Percentiles rank a stretch among this genome's conserved stretches.
These are phyloP conservation scores for Cryptotermes secundus DNA, from an alignment of 1,140 invertebrate genomes.

Conservation along the genomic window DNA sequence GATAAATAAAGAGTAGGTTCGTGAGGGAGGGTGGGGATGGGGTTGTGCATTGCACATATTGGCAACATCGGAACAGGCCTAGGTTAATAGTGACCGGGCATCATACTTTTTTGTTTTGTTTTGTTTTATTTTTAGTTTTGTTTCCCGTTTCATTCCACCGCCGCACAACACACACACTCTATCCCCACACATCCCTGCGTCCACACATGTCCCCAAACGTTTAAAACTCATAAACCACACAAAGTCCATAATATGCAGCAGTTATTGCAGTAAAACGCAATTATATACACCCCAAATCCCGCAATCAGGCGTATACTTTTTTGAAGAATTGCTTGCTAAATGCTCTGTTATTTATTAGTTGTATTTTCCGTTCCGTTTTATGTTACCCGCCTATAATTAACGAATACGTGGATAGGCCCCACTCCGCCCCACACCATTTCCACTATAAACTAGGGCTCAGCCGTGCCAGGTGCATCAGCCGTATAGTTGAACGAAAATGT, in stretches of 20 bases:
- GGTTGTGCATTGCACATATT: not conserved
- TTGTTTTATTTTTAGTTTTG: not conserved
- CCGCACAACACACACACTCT: not conserved
- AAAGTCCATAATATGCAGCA: not conserved
- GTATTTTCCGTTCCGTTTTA: constrained; percentile 1
- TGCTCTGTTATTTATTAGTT: constrained; percentile 26
- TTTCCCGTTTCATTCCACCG: not conserved
- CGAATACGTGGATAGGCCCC: constrained; percentile 21
- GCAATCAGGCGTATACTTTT: constrained; percentile 5
- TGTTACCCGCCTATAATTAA: constrained; percentile 9
- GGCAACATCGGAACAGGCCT: constrained; percentile 4
- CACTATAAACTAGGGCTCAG: constrained; percentile 2
- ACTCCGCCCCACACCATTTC: not conserved
- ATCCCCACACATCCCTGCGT: not conserved
- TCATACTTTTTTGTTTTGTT: constrained; percentile 22
- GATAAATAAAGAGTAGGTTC: constrained; percentile 15
- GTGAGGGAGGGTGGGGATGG: not conserved
- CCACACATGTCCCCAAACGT: constrained; percentile 18
- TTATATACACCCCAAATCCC: constrained; percentile 1
- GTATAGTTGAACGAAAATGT: not conserved
- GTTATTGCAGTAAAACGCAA: constrained; percentile 25
- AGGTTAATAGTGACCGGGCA: constrained; percentile 21
- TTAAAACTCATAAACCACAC: constrained; percentile 27
- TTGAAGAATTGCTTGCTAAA: constrained; percentile 28
- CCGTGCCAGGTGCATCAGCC: not conserved